Conservation (phyloP, 1,140 invertebrate genomes). For the Anthonomus grandis region DNA sequence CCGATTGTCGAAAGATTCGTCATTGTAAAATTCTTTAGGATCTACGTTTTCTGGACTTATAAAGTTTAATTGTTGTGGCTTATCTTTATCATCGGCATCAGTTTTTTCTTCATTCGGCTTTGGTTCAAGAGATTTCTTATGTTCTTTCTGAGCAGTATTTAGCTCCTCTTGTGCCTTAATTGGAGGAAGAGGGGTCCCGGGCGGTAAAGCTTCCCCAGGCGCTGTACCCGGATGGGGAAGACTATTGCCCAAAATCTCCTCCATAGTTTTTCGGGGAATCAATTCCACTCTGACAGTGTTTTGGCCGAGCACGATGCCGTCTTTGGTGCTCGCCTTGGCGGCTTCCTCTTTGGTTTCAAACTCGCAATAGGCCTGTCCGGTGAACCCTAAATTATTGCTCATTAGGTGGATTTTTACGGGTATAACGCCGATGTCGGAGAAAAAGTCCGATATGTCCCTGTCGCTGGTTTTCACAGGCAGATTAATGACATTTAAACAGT, state of each 20-base stretch:
- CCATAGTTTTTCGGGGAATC: conserved; percentile 60
- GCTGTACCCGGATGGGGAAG: conserved; percentile 7
- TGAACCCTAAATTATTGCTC: conserved; percentile 60
- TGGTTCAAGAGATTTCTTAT: not conserved
- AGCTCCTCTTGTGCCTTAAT: not conserved
- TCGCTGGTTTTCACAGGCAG: conserved; percentile 72
- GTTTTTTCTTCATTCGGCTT: not conserved
- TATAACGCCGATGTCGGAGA: conserved; percentile 69
- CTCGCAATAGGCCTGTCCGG: conserved; percentile 83
- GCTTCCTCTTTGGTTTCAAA: conserved; percentile 70
- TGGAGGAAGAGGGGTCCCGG: conserved; percentile 9
- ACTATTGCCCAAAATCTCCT: conserved; percentile 28
- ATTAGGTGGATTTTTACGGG: conserved; percentile 77
- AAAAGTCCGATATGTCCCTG: conserved; percentile 76
- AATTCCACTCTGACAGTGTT: conserved; percentile 63
- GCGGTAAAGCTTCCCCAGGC: conserved; percentile 1
- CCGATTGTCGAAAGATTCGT: not conserved
- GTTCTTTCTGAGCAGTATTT: not conserved
- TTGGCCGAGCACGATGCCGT: conserved; percentile 64
- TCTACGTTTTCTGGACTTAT: too few relatives aligned
- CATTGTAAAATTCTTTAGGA: too few relatives aligned
- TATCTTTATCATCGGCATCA: conserved; percentile 3
- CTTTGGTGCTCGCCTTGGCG: conserved; percentile 64
- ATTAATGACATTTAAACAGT: conserved; percentile 71
- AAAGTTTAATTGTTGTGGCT: too few relatives aligned